Evolutionary conservation across 2,797 vertebrate genomes (phyloP).

Genomic region (Psittacula echo): DNA sequence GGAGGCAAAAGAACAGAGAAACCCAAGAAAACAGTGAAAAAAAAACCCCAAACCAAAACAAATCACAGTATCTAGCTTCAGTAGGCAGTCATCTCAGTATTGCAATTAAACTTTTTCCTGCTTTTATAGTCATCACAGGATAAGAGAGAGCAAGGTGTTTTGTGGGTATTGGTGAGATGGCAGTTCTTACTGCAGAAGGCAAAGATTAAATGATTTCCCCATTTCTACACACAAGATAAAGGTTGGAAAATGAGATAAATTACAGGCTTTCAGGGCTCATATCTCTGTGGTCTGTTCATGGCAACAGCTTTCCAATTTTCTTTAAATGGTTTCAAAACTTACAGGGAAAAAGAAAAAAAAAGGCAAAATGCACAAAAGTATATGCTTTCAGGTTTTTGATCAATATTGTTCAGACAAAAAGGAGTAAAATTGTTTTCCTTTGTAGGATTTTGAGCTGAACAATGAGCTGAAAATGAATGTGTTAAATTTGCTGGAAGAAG

Average conservation of each 20-base stretch:
- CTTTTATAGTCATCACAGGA: not conserved
- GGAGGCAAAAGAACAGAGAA: not conserved
- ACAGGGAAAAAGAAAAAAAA: not conserved
- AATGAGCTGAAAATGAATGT: slow-evolving; percentile 93
- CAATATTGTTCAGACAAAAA: not conserved
- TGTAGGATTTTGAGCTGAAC: slow-evolving; percentile 95
- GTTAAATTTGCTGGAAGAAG: slow-evolving; percentile 92
- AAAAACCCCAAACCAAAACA: not conserved
- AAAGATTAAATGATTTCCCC: not conserved
- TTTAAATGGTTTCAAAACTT: not conserved
- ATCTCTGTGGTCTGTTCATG: not conserved
- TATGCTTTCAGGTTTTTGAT: not conserved
- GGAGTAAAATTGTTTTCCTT: slow-evolving; percentile 6
- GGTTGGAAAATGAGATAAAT: not conserved
- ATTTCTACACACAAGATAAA: not conserved
- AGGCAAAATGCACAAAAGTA: not conserved
- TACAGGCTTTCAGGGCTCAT: not conserved
- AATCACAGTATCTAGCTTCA: not conserved
- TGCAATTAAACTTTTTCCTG: not conserved
- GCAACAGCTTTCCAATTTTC: not conserved
- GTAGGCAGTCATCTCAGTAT: not conserved
- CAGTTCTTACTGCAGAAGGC: not conserved
- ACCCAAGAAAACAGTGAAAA: not conserved
- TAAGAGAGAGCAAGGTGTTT: not conserved
- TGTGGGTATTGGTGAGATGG: not conserved